Conservation (phyloP, 2,888 invertebrate genomes). For the Mycalesis mineus region DNA sequence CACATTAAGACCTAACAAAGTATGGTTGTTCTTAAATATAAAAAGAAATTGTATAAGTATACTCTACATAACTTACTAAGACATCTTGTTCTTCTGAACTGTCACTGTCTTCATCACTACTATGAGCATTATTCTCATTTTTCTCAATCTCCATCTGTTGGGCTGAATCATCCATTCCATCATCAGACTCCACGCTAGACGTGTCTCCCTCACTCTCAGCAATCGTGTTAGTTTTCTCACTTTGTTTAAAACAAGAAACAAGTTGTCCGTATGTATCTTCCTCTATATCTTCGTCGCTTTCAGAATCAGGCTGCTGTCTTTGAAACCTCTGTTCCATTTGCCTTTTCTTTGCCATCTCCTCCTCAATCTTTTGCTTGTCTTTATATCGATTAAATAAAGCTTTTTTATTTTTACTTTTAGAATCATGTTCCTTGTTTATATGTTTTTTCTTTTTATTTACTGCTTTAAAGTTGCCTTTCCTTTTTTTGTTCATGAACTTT, state of each 20-base stretch:
- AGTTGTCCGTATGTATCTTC: slow-evolving; percentile 72
- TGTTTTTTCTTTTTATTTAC: slow-evolving; percentile 46
- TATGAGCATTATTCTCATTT: slow-evolving; percentile 8
- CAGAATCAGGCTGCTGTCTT: slow-evolving; percentile 56
- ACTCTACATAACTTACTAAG: slow-evolving; percentile 14
- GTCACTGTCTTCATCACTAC: slow-evolving; percentile 9
- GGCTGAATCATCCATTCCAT: slow-evolving; percentile 1
- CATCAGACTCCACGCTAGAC: slow-evolving; percentile 28
- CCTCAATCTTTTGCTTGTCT: slow-evolving; percentile 67
- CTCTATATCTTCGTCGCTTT: slow-evolving; percentile 66
- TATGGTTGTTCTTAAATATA: too few relatives aligned
- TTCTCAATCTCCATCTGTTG: background rate
- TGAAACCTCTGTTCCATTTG: slow-evolving; percentile 55
- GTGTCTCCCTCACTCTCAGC: slow-evolving; percentile 47
- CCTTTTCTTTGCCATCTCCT: slow-evolving; percentile 64
- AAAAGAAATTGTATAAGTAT: too few relatives aligned
- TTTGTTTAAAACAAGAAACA: slow-evolving; percentile 68
- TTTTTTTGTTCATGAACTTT: slow-evolving; percentile 46
- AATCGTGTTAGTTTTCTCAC: slow-evolving; percentile 34
- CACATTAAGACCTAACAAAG: too few relatives aligned
- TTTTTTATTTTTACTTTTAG: slow-evolving; percentile 66
- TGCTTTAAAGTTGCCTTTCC: slow-evolving; percentile 41
- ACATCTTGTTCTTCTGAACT: slow-evolving; percentile 14
- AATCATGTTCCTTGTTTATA: slow-evolving; percentile 45
- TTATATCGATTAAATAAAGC: slow-evolving; percentile 71